Evolutionary conservation across 2,888 invertebrate genomes (phyloP).

Genomic region (Heteropelma amictum): DNA sequence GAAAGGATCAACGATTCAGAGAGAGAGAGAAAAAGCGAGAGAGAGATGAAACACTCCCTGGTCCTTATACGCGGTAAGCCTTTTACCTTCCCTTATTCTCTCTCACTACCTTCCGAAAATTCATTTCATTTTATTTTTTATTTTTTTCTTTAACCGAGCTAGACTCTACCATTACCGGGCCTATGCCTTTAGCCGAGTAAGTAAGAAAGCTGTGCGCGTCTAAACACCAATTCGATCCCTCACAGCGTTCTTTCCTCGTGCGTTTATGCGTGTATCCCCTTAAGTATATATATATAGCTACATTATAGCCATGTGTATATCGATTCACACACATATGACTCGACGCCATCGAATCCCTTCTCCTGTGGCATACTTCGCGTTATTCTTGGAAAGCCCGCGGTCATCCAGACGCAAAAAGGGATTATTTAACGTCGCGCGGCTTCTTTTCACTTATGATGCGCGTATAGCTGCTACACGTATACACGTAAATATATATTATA

Average conservation of each 20-base stretch:
- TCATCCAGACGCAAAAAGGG: slow-evolving; percentile 55
- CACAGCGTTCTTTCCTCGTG: not conserved
- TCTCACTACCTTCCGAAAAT: slow-evolving; percentile 37
- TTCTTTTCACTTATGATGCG: slow-evolving; percentile 35
- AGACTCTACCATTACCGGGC: slow-evolving; percentile 42
- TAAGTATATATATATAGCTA: not conserved
- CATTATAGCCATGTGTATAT: not conserved
- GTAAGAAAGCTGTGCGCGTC: too few species aligned
- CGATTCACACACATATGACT: slow-evolving; percentile 1
- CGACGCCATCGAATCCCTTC: slow-evolving; percentile 34
- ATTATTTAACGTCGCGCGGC: slow-evolving; percentile 53
- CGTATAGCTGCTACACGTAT: not conserved
- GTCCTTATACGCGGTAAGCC: slow-evolving; percentile 37
- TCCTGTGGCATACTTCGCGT: slow-evolving; percentile 49
- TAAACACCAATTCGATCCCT: too few species aligned
- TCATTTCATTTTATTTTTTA: slow-evolving; percentile 44
- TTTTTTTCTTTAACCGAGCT: slow-evolving; percentile 17
- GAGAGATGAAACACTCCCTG: slow-evolving; percentile 16
- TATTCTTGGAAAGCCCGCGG: slow-evolving; percentile 56
- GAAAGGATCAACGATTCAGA: not conserved
- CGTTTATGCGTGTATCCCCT: not conserved
- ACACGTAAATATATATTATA: not conserved
- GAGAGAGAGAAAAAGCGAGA: slow-evolving; percentile 24
- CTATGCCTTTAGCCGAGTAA: slow-evolving; percentile 21
- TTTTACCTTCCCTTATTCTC: slow-evolving; percentile 23